Conservation (phyloP, 1,140 invertebrate species). For the Zaprionus ornatus region DNA sequence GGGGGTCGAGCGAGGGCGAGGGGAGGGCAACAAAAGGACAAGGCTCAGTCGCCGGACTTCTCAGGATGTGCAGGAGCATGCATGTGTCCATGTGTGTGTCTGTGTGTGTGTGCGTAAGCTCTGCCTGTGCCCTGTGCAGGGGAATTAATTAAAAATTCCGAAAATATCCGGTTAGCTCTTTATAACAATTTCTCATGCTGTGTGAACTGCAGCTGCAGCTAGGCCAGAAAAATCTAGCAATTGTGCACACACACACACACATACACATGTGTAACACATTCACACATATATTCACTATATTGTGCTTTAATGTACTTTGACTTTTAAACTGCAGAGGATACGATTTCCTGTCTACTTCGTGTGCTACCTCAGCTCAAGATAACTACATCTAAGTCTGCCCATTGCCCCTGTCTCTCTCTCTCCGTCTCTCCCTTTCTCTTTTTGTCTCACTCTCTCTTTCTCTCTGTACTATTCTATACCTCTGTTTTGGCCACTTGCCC, state of each 20-base stretch:
- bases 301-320: conserved; percentile 57
- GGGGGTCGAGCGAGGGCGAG: conserved; percentile 25
- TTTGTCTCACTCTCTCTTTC: not conserved
- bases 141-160: conserved; percentile 81
- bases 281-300: conserved; percentile 12
- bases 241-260: conserved; percentile 5
- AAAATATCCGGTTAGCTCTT: conserved; percentile 81
- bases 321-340: conserved; percentile 41
- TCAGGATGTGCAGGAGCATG: conserved; percentile 52
- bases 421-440: not conserved
- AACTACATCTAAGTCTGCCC: not conserved
- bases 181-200: conserved; percentile 77
- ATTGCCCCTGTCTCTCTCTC: not conserved
- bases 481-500: conserved; percentile 41
- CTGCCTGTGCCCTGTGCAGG: conserved; percentile 25
- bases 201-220: conserved; percentile 55
- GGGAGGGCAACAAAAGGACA: conserved; percentile 60
- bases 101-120: conserved; percentile 15
- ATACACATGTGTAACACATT: not conserved
- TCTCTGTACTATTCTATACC: not conserved
- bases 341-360: conserved; percentile 24
- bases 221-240: conserved; percentile 45
- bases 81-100: conserved; percentile 19
- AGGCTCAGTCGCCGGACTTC: conserved; percentile 37
- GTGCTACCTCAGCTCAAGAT: conserved; percentile 1